A percentile compares a stretch with the other conserved stretches of the same genome.
These are phyloP conservation scores for Drosophila rellima DNA, from an alignment of 2,888 invertebrate species.

Conservation along the genomic window DNA sequence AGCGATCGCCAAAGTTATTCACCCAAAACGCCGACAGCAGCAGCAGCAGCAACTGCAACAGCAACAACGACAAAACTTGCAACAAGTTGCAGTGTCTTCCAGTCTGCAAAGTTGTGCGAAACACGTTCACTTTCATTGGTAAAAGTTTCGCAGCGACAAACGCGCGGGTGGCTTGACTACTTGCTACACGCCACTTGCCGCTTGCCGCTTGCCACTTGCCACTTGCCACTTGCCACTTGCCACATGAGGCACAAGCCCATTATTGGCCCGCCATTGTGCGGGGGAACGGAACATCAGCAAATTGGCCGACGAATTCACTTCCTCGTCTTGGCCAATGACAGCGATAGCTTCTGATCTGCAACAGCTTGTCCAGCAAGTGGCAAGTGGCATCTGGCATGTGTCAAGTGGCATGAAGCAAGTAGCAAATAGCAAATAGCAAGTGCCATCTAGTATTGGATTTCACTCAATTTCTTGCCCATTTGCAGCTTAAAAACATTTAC, in stretches of 20 bases:
- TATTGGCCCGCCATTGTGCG: constrained; percentile 38
- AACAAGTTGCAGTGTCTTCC: constrained; percentile 18
- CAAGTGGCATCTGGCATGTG: constrained; percentile 5
- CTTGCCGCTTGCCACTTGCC: constrained; percentile 34
- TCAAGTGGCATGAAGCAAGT: no score
- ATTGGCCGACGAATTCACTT: constrained; percentile 28
- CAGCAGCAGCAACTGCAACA: constrained; percentile 13
- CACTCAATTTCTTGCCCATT: constrained; percentile 31
- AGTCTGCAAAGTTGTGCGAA: constrained; percentile 39
- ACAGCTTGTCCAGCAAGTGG: background rate
- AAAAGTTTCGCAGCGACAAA: constrained; percentile 59
- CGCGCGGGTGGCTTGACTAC: constrained; percentile 43
- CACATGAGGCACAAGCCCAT: constrained; percentile 35
- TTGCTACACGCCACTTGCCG: constrained; percentile 13
- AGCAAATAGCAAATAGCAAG: constrained; percentile 17
- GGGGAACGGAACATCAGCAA: background rate
- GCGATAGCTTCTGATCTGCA: constrained; percentile 29
- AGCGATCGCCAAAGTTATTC: constrained; percentile 71
- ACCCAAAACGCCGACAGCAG: constrained; percentile 65
- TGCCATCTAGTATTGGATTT: constrained; percentile 20
- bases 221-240: constrained; percentile 31
- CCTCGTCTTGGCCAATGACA: constrained; percentile 21
- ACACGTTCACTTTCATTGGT: constrained; percentile 80
- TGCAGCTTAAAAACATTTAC: constrained; percentile 16
- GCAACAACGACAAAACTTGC: constrained; percentile 29